Evolutionary conservation across 2,888 invertebrate species (phyloP).

Genomic region (Amphiduros pacificus): DNA sequence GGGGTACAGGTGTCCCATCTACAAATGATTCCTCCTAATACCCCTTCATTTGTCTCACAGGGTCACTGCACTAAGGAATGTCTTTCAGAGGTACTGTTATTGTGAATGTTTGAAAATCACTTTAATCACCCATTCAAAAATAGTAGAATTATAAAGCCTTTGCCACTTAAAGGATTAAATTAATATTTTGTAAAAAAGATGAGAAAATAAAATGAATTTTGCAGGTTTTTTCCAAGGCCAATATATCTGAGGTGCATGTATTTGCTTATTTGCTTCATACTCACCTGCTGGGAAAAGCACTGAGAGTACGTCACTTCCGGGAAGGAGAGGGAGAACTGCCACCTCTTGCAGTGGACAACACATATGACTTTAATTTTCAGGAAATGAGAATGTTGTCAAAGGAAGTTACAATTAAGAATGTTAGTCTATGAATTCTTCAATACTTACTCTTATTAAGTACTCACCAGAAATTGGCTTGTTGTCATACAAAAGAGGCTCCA

Average conservation of each 20-base stretch:
- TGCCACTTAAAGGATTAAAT: no score
- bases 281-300: slow-evolving; percentile 35
- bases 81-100: slow-evolving; percentile 1
- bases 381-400: slow-evolving; percentile 49
- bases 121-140: no score
- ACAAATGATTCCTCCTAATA: slow-evolving; percentile 3
- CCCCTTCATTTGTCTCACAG: background rate
- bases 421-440: no score
- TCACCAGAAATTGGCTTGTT: no score
- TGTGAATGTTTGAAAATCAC: background rate
- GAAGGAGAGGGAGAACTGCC: slow-evolving; percentile 76
- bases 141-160: no score
- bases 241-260: no score
- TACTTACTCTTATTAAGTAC: no score
- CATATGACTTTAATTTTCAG: slow-evolving; percentile 84
- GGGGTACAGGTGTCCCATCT: background rate
- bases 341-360: slow-evolving; percentile 76
- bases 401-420: no score
- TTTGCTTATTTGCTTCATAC: slow-evolving; percentile 20
- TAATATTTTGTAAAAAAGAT: no score
- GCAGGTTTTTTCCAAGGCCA: no score
- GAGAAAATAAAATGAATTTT: no score
- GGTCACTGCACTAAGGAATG: slow-evolving; percentile 7
- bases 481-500: no score
- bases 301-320: slow-evolving; percentile 69